Evolutionary conservation across 1,140 invertebrate species (phyloP).

Genomic region (Saxidomus purpurata): DNA sequence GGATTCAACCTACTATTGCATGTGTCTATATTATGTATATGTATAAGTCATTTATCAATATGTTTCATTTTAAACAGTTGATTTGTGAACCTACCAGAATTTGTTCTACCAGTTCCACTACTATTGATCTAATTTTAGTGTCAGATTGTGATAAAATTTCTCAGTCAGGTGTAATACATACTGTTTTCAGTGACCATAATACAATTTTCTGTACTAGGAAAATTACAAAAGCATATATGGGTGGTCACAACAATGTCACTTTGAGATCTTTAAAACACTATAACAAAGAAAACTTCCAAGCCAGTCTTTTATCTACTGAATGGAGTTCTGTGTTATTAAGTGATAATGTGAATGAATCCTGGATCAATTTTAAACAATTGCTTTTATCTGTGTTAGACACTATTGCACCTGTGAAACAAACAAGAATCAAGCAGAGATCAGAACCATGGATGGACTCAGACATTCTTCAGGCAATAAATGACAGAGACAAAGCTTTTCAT

Average conservation of each 20-base stretch:
- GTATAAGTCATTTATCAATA: no score
- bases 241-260: conserved; percentile 35
- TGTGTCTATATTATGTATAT: no score
- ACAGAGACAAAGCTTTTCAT: no score
- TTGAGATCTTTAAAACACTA: conserved; percentile 46
- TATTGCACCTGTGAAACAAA: conserved; percentile 37
- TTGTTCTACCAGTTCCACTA: conserved; percentile 22
- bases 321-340: conserved; percentile 33
- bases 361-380: conserved; percentile 38
- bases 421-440: conserved; percentile 37
- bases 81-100: conserved; percentile 39
- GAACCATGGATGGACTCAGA: conserved; percentile 54
- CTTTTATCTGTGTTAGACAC: conserved; percentile 39
- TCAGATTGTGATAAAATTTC: no score
- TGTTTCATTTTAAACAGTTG: no score
- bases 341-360: conserved; percentile 54
- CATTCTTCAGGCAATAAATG: conserved; percentile 30
- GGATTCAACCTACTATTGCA: no score
- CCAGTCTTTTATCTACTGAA: conserved; percentile 35
- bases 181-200: conserved; percentile 37
- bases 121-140: conserved; percentile 59
- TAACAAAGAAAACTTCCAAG: conserved; percentile 44
- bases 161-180: conserved; percentile 45
- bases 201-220: no score
- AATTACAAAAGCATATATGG: neutral